phyloP scores from a whole-genome alignment of 2,113 vertebrate genomes.

The Spea multiplicata region DNA sequence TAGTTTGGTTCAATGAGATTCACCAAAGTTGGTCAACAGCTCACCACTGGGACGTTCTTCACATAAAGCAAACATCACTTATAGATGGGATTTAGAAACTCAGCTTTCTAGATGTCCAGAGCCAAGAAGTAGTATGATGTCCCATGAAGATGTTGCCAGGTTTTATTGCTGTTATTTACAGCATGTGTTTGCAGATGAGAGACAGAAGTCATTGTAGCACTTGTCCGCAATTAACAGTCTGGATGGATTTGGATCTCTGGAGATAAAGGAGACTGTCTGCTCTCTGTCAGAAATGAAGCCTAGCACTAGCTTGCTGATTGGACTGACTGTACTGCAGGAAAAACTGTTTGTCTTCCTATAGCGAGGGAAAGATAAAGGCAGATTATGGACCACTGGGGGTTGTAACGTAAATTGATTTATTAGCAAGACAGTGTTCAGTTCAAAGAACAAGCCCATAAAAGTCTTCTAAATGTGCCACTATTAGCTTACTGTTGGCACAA shows the following conservation, averaged over 20 bases:
- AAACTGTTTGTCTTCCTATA: constrained; percentile 35
- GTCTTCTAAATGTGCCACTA: background rate
- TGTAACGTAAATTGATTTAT: constrained; percentile 26
- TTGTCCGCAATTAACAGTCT: constrained; percentile 29
- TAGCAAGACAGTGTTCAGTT: constrained; percentile 1
- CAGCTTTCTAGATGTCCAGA: background rate
- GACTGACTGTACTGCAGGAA: constrained; percentile 9
- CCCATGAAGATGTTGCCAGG: constrained; percentile 3
- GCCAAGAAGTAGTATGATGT: background rate
- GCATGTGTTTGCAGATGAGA: constrained; percentile 7
- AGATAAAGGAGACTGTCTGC: constrained; percentile 10
- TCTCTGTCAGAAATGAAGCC: constrained; percentile 1
- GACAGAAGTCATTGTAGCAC: constrained; percentile 11
- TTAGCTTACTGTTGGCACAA: background rate
- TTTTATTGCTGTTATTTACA: constrained; percentile 17
- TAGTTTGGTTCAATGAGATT: constrained; percentile 35
- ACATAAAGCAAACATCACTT: too few relatives aligned
- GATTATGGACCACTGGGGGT: constrained; percentile 17
- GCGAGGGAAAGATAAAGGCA: constrained; percentile 28
- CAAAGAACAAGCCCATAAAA: constrained; percentile 14
- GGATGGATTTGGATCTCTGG: constrained; percentile 25
- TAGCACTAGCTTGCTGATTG: background rate
- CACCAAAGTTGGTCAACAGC: background rate
- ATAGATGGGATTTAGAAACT: background rate
- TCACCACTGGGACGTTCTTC: too few relatives aligned